Evolutionary conservation across 2,113 vertebrate species (phyloP).

Genomic region (Rhynchopsitta pachyrhyncha): DNA sequence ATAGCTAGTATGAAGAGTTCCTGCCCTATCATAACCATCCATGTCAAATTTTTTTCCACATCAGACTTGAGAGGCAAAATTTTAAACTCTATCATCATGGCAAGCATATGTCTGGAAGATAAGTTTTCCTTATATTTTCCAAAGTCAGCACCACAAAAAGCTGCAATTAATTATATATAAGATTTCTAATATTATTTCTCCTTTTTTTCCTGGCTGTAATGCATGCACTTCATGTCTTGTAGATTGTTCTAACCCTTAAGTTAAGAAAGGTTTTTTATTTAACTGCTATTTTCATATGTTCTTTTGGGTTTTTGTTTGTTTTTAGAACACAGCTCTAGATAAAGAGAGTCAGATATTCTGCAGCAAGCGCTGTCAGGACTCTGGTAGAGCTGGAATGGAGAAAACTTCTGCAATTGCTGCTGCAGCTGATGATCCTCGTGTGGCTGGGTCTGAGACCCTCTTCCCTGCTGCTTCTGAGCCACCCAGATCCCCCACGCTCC

Average conservation of each 20-base stretch:
- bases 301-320: slow-evolving; percentile 28
- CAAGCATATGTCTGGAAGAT: neutral
- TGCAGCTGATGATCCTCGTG: slow-evolving; percentile 22
- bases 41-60: neutral
- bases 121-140: neutral
- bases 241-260: neutral
- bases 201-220: slow-evolving; percentile 65
- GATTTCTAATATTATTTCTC: slow-evolving; percentile 69
- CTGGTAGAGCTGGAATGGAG: slow-evolving; percentile 40
- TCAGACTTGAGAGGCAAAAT: slow-evolving; percentile 34
- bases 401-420: slow-evolving; percentile 38
- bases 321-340: slow-evolving; percentile 97
- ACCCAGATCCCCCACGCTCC: neutral
- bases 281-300: neutral
- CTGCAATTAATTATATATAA: neutral
- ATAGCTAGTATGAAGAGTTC: neutral
- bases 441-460: slow-evolving; percentile 41
- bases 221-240: slow-evolving; percentile 67
- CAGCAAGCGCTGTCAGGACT: slow-evolving; percentile 70
- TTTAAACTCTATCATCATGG: neutral
- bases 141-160: neutral
- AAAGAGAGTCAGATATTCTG: slow-evolving; percentile 88
- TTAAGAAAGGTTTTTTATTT: neutral
- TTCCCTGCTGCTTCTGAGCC: slow-evolving; percentile 58
- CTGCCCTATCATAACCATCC: neutral